Evolutionary conservation across 2,113 vertebrate genomes (phyloP), one percentile per base, ranked within the genome.

Genomic region (Condylura cristata): DNA sequence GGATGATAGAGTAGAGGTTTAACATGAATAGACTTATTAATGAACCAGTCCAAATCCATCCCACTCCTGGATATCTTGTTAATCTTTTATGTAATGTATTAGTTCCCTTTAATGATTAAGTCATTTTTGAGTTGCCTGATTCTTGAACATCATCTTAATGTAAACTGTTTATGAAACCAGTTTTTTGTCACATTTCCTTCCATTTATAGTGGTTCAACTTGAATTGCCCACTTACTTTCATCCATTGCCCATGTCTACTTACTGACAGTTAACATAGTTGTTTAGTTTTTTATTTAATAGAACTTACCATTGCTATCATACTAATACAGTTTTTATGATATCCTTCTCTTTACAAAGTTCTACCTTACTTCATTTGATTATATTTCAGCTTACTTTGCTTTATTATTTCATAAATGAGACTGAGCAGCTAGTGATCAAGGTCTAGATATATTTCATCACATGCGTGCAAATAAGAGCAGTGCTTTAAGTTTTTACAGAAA

Each of bases 361-460:
- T 51, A 3, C n/a, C 46, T 84, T 87, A 78, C 22, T 39, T 92
- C n/a, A 85, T 90, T 89, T 93, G 46, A 79, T 89, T 44, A 79
- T 28, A 88, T 24, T 17, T 78, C 16, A 74, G 61, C 66, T 78
- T 89, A 81, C 32, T 44, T 90, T 6, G 13, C 18, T 74, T 70
- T 65, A 53, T 90, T 24, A 44, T 75, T 75, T 93, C 41, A 79
- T 91, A 37, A 41, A 66, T 81, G 61, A 86, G 12, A 86, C 13
- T 58, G 74, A 85, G 61, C 74, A 91, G 34, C 8, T 86, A 34
- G 58, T 2, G 34, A 53, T 81, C 85, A 22, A 92, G 18, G 14
- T 63, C 30, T 79, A 51, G 37, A n/a, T 65, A 56, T 76, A 71
- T 92, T 60, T 76, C 95, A 89, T 82, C 68, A 66, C 30, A 76